phyloP scores from a whole-genome alignment of 2,888 invertebrate species.

The Monopis laevigella region DNA sequence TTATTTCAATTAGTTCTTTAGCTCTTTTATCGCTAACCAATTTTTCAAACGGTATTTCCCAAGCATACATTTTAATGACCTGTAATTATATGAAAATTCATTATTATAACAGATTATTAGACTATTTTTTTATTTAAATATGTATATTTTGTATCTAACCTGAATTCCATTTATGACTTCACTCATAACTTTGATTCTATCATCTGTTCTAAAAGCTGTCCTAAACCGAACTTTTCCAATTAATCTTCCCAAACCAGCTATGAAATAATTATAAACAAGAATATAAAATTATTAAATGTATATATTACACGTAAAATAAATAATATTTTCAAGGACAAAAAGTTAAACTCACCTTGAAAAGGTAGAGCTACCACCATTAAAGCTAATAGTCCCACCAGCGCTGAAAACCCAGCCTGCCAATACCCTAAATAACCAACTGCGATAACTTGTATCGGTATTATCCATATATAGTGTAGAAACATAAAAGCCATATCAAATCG shows the following conservation, averaged over 20 bases:
- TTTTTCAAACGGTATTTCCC: constrained; percentile 90
- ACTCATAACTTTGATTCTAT: constrained; percentile 90
- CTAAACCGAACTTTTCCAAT: constrained; percentile 71
- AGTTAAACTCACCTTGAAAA: constrained; percentile 73
- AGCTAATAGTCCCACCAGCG: constrained; percentile 74
- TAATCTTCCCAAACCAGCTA: constrained; percentile 63
- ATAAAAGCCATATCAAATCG: constrained; percentile 81
- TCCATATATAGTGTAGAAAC: constrained; percentile 83
- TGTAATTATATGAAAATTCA: constrained; percentile 32
- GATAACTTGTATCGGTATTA: constrained; percentile 73
- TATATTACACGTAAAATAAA: no score
- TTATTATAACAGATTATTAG: background rate
- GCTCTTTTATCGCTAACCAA: constrained; percentile 77
- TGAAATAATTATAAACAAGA: no score
- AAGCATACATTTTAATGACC: constrained; percentile 97
- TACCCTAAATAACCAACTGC: constrained; percentile 78
- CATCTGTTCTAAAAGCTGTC: constrained; percentile 87
- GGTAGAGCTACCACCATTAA: constrained; percentile 77
- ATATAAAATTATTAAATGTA: no score
- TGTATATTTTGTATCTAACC: constrained; percentile 56
- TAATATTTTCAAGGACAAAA: no score
- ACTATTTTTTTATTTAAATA: background rate
- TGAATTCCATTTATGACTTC: constrained; percentile 94
- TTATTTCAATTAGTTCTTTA: constrained; percentile 64
- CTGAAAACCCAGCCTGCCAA: constrained; percentile 70